Evolutionary conservation across 2,113 vertebrate genomes (phyloP).

Genomic region (Centrocercus urophasianus): DNA sequence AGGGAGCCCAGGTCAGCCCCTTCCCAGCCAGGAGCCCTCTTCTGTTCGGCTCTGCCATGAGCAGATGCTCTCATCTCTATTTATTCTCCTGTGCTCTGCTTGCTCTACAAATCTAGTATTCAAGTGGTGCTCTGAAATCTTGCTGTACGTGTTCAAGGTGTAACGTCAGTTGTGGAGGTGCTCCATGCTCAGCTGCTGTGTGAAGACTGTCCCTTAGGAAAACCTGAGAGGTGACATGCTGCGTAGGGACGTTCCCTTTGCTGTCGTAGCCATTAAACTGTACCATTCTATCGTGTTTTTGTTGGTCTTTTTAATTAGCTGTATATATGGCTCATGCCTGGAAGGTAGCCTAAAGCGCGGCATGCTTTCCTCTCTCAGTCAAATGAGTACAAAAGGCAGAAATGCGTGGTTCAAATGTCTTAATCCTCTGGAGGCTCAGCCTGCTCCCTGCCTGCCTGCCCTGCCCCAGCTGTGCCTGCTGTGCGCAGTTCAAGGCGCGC

Average conservation of each 20-base stretch:
- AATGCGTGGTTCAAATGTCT: neutral
- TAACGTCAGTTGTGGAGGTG: rapidly evolving
- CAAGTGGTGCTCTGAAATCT: neutral
- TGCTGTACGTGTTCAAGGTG: neutral
- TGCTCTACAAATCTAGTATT: neutral
- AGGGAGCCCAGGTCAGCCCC: neutral
- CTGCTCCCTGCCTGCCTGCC: neutral
- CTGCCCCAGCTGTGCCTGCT: neutral
- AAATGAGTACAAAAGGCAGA: neutral
- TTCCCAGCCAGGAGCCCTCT: neutral
- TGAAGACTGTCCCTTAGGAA: neutral
- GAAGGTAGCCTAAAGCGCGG: neutral
- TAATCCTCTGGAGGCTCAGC: neutral
- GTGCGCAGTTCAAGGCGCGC: neutral
- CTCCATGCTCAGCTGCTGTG: neutral
- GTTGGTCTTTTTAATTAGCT: neutral
- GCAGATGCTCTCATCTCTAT: neutral
- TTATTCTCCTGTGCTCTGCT: neutral
- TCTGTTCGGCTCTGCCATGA: neutral
- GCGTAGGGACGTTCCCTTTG: neutral
- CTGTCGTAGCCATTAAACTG: neutral
- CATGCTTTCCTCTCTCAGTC: neutral
- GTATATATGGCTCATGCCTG: neutral
- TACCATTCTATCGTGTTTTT: rapidly evolving
- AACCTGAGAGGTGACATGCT: rapidly evolving